Evolutionary conservation across 2,888 invertebrate genomes (phyloP).

Genomic region (Parnassius smintheus): DNA sequence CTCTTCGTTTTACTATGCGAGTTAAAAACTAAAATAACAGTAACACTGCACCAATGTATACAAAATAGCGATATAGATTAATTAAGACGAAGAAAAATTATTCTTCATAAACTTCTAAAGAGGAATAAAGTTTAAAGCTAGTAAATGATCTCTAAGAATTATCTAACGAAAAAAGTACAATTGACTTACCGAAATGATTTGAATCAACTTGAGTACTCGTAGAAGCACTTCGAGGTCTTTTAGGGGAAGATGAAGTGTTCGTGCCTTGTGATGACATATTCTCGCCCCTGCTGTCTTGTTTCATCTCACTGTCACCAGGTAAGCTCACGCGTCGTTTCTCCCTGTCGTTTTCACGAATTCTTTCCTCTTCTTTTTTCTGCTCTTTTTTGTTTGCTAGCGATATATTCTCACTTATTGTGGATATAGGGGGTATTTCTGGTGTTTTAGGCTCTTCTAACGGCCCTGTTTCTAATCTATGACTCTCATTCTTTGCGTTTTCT

Average conservation of each 20-base stretch:
- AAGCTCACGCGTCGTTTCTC: constrained; percentile 83
- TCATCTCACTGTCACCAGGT: constrained; percentile 77
- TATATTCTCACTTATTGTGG: constrained; percentile 87
- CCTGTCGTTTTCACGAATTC: constrained; percentile 64
- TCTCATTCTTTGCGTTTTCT: constrained; percentile 65
- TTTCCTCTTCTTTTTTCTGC: constrained; percentile 59
- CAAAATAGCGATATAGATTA: too few species aligned
- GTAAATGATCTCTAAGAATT: too few species aligned
- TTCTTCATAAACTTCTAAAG: too few species aligned
- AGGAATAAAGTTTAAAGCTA: too few species aligned
- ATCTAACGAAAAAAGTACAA: too few species aligned
- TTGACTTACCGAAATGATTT: constrained; percentile 88
- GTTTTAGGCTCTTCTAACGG: constrained; percentile 59
- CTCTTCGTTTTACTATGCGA: too few species aligned
- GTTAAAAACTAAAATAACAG: too few species aligned
- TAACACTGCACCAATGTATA: too few species aligned
- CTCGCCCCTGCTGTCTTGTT: constrained; percentile 64
- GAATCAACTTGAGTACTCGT: constrained; percentile 92
- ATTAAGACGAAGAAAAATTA: too few species aligned
- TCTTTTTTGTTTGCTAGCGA: constrained; percentile 70
- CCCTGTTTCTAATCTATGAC: constrained; percentile 52
- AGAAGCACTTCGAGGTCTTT: constrained; percentile 89
- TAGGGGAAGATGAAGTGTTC: constrained; percentile 80
- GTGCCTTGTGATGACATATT: constrained; percentile 62
- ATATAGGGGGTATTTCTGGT: constrained; percentile 85